Base-by-base conservation (phyloP, 2,888 invertebrate species). In the Oscheius sp. region DNA sequence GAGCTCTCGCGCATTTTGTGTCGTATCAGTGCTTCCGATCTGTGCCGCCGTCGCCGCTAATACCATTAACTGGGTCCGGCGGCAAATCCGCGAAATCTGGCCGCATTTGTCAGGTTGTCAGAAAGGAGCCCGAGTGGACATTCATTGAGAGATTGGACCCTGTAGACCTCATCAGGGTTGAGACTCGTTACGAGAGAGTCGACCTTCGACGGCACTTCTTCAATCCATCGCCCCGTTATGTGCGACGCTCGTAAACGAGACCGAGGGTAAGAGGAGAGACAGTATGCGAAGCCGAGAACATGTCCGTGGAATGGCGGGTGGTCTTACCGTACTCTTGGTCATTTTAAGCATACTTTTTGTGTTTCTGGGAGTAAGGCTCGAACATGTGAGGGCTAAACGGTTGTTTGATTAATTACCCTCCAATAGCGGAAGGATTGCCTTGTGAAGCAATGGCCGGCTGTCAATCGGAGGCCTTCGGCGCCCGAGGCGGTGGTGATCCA, bases 41-140 rank as follows among this genome's bases (percentile, higher is more conserved):
- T 73, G 4, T 42, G 42, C 42, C 42, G 42, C 42, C 42, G 7
- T 3, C 42, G 53, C 37, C 63, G 73, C 73, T 73, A 73, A 73
- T 73, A 73, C 73, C 73, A 73, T 73, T 73, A 73, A 59, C 53
- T 57, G 59, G 58, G 58, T 57, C 48, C 70, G 57, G 42, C 48
- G 65, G 47, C 70, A 70, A 70, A 70, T 70, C 70, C 70, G 70
- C 70, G 70, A 70, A 70, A 70, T 70, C 70, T 70, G 58, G 58
- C 48, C 70, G 58, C 48, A 70, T 70, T 70, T 70, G 70, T 70
- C 70, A 70, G 70, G 57, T 48, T 59, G 58, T 58, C 59, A 58
- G 59, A 59, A 37, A 58, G 70, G 29, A n/a, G 21, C 13, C 42
- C 55, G 55, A 53, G 55, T 37, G 33, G 35, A 53, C 68, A 68